A percentile compares a stretch with the other conserved stretches of the same genome.
phyloP scores from a whole-genome alignment of 2,797 vertebrate genomes.

The Euthynnus affinis region DNA sequence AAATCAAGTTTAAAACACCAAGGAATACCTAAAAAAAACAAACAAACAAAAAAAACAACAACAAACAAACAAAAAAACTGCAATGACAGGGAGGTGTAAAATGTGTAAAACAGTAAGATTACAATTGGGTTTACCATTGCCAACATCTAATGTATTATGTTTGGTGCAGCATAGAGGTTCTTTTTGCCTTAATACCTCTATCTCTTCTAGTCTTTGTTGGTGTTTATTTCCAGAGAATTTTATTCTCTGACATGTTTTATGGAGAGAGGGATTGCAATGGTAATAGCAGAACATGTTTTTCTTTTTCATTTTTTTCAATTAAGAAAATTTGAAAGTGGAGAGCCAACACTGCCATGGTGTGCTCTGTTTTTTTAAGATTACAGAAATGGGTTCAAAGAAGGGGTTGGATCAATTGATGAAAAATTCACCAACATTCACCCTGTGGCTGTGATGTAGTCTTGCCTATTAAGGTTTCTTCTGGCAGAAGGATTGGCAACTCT shows the following conservation, averaged over 20 bases:
- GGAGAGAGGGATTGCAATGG: background rate
- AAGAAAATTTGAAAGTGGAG: constrained; percentile 28
- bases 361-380: constrained; percentile 40
- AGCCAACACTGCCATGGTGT: constrained; percentile 13
- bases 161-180: background rate
- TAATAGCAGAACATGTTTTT: background rate
- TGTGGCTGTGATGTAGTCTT: constrained; percentile 41
- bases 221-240: background rate
- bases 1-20: too few relatives aligned
- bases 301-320: constrained; percentile 13
- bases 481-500: constrained; percentile 45
- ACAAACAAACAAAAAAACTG: too few relatives aligned
- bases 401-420: constrained; percentile 54
- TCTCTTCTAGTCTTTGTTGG: background rate
- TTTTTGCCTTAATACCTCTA: constrained; percentile 8
- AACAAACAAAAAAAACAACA: too few relatives aligned
- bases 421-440: constrained; percentile 60
- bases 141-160: background rate
- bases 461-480: constrained; percentile 46
- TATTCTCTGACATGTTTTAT: constrained; percentile 1
- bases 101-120: background rate
- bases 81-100: too few relatives aligned
- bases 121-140: background rate
- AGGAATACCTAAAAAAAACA: too few relatives aligned
- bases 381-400: constrained; percentile 36